Conservation (phyloP, 2,797 vertebrate genomes). For the Diplodus puntazzo region DNA sequence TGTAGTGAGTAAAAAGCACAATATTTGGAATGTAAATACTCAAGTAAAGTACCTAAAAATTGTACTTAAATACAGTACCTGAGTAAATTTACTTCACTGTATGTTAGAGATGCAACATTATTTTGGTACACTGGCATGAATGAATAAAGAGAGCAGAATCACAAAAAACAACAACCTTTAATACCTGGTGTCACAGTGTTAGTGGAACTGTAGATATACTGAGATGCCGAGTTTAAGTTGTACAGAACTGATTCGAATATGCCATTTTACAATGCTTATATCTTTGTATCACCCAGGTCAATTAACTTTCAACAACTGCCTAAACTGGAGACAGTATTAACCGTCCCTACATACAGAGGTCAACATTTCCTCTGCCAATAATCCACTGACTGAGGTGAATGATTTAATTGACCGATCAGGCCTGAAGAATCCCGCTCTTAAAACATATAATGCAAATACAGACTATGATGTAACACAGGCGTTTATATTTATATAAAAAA, state of each 20-base stretch:
- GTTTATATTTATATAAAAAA: slow-evolving; percentile 42
- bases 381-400: slow-evolving; percentile 13
- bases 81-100: not conserved
- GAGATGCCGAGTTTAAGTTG: slow-evolving; percentile 67
- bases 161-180: slow-evolving; percentile 79
- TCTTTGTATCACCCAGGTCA: slow-evolving; percentile 46
- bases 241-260: slow-evolving; percentile 85
- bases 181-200: slow-evolving; percentile 92
- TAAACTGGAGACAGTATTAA: slow-evolving; percentile 31
- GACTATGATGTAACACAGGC: slow-evolving; percentile 43
- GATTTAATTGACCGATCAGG: slow-evolving; percentile 30
- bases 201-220: slow-evolving; percentile 87
- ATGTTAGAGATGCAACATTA: not conserved
- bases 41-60: no score
- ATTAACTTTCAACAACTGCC: slow-evolving; percentile 26
- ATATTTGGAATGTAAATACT: no score
- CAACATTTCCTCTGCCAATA: slow-evolving; percentile 26
- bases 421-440: slow-evolving; percentile 50
- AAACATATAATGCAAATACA: slow-evolving; percentile 75
- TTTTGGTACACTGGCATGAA: not conserved
- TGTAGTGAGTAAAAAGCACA: no score
- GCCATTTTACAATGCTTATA: slow-evolving; percentile 80
- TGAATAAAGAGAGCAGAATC: slow-evolving; percentile 51
- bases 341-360: slow-evolving; percentile 14
- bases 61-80: no score